Percentiles rank a stretch among this genome's conserved stretches.
phyloP scores from a whole-genome alignment of 2,113 vertebrate species.

The Calonectris borealis region DNA sequence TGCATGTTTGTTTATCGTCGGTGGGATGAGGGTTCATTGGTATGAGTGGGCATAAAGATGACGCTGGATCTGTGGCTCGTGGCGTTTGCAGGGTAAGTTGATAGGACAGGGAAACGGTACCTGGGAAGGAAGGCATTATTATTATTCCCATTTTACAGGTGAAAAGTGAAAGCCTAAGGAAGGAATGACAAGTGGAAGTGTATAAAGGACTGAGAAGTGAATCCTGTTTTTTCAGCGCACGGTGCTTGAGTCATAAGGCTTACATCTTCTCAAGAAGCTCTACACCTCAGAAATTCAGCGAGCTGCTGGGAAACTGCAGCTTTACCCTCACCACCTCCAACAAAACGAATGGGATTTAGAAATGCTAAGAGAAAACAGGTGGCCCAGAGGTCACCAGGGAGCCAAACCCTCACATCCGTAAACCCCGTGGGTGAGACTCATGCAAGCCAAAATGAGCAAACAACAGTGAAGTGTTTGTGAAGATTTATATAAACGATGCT shows the following conservation, averaged over 20 bases:
- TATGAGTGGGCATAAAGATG: neutral
- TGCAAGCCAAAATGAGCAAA: neutral
- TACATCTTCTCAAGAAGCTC: neutral
- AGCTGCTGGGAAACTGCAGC: neutral
- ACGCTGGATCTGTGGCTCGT: neutral
- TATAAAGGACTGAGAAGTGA: neutral
- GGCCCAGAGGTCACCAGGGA: neutral
- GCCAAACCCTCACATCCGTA: neutral
- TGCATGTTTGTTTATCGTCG: neutral
- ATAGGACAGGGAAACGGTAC: neutral
- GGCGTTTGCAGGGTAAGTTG: neutral
- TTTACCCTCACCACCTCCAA: neutral
- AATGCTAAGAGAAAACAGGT: neutral
- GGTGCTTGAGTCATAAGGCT: neutral
- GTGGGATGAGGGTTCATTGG: neutral
- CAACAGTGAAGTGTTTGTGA: neutral
- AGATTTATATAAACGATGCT: neutral
- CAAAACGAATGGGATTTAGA: neutral
- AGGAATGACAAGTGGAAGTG: neutral
- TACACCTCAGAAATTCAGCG: neutral
- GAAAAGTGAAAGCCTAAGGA: neutral
- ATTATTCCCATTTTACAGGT: neutral
- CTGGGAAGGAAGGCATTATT: neutral
- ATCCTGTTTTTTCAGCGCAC: accelerated
- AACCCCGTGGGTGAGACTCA: accelerated